Evolutionary conservation across 2,888 invertebrate genomes (phyloP).

Genomic region (Tanypteryx hageni): DNA sequence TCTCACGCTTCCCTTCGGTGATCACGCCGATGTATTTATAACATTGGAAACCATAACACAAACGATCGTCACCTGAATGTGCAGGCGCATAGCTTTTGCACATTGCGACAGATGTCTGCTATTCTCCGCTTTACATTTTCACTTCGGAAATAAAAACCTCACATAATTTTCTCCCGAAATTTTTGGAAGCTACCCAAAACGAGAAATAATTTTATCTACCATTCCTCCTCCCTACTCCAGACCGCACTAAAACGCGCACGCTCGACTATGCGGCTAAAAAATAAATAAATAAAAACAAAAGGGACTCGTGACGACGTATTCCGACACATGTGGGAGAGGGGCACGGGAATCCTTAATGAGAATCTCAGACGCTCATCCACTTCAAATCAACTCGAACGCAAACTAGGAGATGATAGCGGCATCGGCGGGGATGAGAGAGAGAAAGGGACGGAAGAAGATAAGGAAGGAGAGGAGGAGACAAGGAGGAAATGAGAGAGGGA

Average conservation of each 20-base stretch:
- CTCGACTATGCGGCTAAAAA: conserved; percentile 4
- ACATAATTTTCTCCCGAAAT: not conserved
- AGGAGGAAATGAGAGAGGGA: not conserved
- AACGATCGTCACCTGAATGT: not conserved
- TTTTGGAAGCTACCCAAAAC: not conserved
- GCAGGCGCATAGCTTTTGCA: not conserved
- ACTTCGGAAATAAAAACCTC: not conserved
- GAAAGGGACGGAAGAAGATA: not conserved
- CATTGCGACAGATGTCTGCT: not conserved
- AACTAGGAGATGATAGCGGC: not conserved
- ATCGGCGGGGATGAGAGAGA: not conserved
- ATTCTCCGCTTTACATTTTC: not conserved
- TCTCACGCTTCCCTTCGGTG: not conserved
- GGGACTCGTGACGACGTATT: not conserved
- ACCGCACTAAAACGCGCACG: not conserved
- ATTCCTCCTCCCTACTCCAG: not conserved
- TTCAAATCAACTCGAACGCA: conserved; percentile 11
- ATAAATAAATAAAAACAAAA: not conserved
- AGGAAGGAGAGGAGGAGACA: not conserved
- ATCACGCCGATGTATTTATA: no score
- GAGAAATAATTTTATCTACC: not conserved
- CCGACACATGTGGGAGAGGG: conserved; percentile 1
- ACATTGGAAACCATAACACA: not conserved
- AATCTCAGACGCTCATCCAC: conserved; percentile 6
- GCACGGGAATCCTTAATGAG: conserved; percentile 47